Evolutionary conservation across 2,888 invertebrate genomes (phyloP).

Genomic region (Polia nebulosa): DNA sequence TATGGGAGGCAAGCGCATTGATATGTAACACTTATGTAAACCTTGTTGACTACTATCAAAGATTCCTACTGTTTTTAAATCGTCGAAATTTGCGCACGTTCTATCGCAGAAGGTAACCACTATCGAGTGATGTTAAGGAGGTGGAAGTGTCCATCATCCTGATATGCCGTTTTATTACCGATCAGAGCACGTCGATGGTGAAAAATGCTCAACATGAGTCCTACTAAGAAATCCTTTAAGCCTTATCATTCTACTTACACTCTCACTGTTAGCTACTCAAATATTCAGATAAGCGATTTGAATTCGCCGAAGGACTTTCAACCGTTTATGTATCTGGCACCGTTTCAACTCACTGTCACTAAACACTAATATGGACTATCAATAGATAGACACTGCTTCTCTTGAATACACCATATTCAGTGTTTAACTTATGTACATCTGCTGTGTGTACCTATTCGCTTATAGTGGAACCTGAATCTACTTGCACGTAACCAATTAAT

Average conservation of each 20-base stretch:
- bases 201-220: not conserved
- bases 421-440: not conserved
- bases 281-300: conserved; percentile 33
- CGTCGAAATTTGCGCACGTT: too few species aligned
- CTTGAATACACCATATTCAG: not conserved
- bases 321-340: conserved; percentile 25
- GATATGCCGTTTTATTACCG: not conserved
- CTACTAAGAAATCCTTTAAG: conserved; percentile 17
- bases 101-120: not conserved
- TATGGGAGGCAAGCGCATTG: not conserved
- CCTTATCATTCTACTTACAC: conserved; percentile 5
- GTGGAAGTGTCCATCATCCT: not conserved
- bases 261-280: conserved; percentile 5
- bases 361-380: not conserved
- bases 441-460: not conserved
- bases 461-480: not conserved
- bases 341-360: conserved; percentile 7
- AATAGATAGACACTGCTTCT: not conserved
- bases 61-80: not conserved
- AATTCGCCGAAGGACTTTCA: conserved; percentile 33
- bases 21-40: not conserved
- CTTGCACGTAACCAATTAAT: not conserved
- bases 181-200: not conserved
- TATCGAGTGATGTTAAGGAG: not conserved
- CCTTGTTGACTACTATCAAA: not conserved